A percentile compares a stretch with the other conserved stretches of the same genome.
Evolutionary conservation across 2,797 vertebrate species (phyloP).

Genomic region (Bryconaethiops microstoma): DNA sequence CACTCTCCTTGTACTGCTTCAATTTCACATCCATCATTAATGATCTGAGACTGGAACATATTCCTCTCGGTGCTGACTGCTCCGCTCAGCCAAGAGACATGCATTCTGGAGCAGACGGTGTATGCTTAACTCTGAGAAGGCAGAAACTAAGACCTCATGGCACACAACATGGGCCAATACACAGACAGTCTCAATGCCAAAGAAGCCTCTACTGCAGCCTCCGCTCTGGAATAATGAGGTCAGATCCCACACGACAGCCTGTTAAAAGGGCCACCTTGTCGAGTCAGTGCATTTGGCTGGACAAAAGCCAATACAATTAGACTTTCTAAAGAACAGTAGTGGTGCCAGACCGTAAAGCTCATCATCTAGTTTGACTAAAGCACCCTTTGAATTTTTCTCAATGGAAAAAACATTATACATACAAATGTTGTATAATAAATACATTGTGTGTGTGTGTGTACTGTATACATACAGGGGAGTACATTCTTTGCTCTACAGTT

Average conservation of each 20-base stretch:
- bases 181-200: constrained; percentile 18
- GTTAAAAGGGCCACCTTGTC: constrained; percentile 30
- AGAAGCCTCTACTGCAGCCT: constrained; percentile 22
- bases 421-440: too few relatives aligned
- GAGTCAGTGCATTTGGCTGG: constrained; percentile 8
- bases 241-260: neutral
- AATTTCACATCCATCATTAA: constrained; percentile 38
- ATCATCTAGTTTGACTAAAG: too few relatives aligned
- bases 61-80: constrained; percentile 52
- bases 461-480: too few relatives aligned
- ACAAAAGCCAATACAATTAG: constrained; percentile 8
- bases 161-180: constrained; percentile 22
- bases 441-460: too few relatives aligned
- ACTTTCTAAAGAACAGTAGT: neutral
- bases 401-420: too few relatives aligned
- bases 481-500: too few relatives aligned
- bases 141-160: constrained; percentile 28
- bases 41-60: constrained; percentile 27
- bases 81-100: constrained; percentile 55
- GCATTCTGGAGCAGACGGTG: constrained; percentile 60
- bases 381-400: too few relatives aligned
- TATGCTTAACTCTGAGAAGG: constrained; percentile 65
- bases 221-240: constrained; percentile 23
- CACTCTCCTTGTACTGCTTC: constrained; percentile 7
- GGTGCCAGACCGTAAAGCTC: neutral